These are phyloP conservation scores for Macrotis lagotis DNA, from an alignment of 2,113 vertebrate genomes.

Conservation along the genomic window DNA sequence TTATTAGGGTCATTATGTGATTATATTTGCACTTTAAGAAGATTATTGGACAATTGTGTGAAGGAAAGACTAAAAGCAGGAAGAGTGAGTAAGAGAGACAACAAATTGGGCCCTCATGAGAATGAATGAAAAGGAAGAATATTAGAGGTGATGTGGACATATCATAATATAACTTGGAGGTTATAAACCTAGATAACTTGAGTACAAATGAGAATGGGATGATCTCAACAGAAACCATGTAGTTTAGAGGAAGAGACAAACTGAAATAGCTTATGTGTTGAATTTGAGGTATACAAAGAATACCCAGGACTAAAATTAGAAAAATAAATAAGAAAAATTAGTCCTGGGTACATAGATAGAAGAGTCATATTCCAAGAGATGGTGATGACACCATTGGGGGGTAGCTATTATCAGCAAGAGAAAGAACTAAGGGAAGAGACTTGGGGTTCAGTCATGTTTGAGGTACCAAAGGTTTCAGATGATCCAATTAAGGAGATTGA, in stretches of 20 bases:
- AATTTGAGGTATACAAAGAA: background rate
- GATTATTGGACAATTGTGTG: too few relatives aligned
- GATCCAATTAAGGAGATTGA: too few relatives aligned
- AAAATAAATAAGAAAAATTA: background rate
- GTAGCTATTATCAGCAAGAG: background rate
- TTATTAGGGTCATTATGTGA: background rate
- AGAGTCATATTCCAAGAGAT: background rate
- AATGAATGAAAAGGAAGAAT: background rate
- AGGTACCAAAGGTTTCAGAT: background rate
- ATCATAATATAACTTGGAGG: background rate
- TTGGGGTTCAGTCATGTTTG: background rate
- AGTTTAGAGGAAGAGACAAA: background rate
- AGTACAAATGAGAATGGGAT: background rate
- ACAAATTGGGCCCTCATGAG: background rate
- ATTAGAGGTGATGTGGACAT: background rate
- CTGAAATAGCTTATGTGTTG: background rate
- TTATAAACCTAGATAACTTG: background rate
- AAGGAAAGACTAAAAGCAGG: background rate
- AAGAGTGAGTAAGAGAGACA: background rate
- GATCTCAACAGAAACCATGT: background rate
- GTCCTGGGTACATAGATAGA: background rate
- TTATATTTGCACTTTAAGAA: background rate
- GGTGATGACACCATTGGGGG: background rate
- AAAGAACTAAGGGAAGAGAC: background rate
- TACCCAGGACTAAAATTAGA: background rate